Evolutionary conservation across 2,113 vertebrate species (phyloP), one percentile per base, ranked within the genome.

Genomic region (Plecturocebus donacophilus): DNA sequence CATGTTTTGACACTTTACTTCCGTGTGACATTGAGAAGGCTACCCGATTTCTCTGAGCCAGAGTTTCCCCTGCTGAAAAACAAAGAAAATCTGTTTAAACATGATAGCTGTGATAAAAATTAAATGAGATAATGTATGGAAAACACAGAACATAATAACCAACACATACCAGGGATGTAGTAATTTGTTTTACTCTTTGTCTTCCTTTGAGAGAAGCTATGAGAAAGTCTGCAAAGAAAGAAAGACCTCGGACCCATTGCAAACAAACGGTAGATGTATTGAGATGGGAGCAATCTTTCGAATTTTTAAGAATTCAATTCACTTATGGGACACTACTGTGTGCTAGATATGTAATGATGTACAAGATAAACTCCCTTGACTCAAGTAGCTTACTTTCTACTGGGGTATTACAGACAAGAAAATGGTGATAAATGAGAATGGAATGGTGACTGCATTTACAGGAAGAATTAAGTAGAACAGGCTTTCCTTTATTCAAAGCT

Each of bases 301-400:
- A 6, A 38, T 40, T 64, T 64, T 64, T 32, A 64, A 64, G 30
- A 64, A 25, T 73, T 38, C 30, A 64, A 32, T 66, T 87, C n/a
- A 25, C 21, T 91, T 79, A 64, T 79, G 35, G 45, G 4, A 45
- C 12, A 81, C 6, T 88, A 32, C 8, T 54, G 7, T 75, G 2
- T 82, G 6, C n/a, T 54, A 66, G 32, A 10, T 54, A 0, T 68
- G 45, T 27, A 87, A 66, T 64, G 82, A 27, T 38, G 13, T n/a
- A 25, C 9, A 94, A 91, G 40, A 87, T 32, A 94, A 75, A 71
- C 23, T 25, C 35, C 47, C 27, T 64, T 82, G 21, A 84, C 20
- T 68, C 16, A 70, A 70, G 23, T 56, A 71, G 20, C 20, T 76
- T 84, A 45, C 30, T 32, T 0, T 80, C 40, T 66, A 70, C 3